phyloP scores from a whole-genome alignment of 37 sponge, comb jelly and placozoan genomes.

The Ephydatia muelleri region DNA sequence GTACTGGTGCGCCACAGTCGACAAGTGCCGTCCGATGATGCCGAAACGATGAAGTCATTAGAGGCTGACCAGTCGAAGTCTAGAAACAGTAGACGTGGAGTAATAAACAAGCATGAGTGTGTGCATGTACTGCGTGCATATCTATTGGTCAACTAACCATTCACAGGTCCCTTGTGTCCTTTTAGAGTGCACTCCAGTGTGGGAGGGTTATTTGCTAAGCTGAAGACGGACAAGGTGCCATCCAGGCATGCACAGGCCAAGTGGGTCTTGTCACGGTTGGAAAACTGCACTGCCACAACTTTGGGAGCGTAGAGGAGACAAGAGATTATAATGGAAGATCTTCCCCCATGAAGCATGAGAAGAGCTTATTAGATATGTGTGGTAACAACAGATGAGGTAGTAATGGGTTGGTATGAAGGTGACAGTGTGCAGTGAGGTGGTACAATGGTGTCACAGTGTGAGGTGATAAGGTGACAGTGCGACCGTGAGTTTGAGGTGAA shows the following conservation, averaged over 20 bases:
- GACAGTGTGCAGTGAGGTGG: background rate
- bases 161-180: conserved; percentile 79
- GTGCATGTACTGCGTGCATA: background rate
- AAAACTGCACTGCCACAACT: conserved; percentile 76
- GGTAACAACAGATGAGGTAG: too few relatives aligned
- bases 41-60: conserved; percentile 80
- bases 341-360: too few relatives aligned
- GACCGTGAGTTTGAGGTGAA: too few relatives aligned
- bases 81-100: background rate
- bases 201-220: conserved; percentile 68
- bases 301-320: background rate
- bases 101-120: background rate
- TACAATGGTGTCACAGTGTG: too few relatives aligned
- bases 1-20: conserved; percentile 74
- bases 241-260: conserved; percentile 81
- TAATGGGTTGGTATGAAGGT: background rate
- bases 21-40: conserved; percentile 84
- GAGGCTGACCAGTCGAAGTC: conserved; percentile 90
- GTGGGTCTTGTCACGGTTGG: conserved; percentile 74
- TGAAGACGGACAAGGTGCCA: conserved; percentile 81
- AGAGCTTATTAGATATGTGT: too few relatives aligned
- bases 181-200: conserved; percentile 53
- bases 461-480: too few relatives aligned
- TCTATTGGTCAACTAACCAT: conserved; percentile 44
- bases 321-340: too few relatives aligned